A percentile compares a stretch with the other conserved stretches of the same genome.
Conservation (phyloP, 2,797 vertebrate species). For the Rhynchonycteris naso region DNA sequence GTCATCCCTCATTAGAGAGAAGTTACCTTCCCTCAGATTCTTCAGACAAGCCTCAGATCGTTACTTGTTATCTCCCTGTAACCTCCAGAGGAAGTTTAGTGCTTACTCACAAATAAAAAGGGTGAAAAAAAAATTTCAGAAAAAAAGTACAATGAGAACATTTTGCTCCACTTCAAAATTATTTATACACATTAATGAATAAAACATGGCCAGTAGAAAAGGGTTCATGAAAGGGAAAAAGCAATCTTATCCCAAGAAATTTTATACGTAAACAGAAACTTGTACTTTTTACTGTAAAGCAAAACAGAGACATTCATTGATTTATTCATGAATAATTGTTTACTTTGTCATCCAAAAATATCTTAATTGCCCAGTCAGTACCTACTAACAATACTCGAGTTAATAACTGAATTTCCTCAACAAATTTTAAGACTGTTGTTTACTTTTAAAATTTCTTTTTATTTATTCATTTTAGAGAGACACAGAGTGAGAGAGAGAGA, state of each 20-base stretch:
- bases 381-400: slow-evolving; percentile 1
- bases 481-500: too few species aligned
- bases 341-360: slow-evolving; percentile 26
- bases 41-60: slow-evolving; percentile 75
- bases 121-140: slow-evolving; percentile 46
- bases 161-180: slow-evolving; percentile 75
- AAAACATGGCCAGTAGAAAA: slow-evolving; percentile 21
- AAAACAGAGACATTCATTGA: not conserved
- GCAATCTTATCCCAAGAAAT: not conserved
- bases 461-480: too few species aligned
- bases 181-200: slow-evolving; percentile 75
- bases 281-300: slow-evolving; percentile 37
- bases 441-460: too few species aligned
- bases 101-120: slow-evolving; percentile 54
- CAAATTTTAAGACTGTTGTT: not conserved
- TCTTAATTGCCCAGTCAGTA: not conserved
- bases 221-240: slow-evolving; percentile 25
- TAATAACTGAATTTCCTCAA: slow-evolving; percentile 28
- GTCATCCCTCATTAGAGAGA: slow-evolving; percentile 89
- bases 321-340: not conserved
- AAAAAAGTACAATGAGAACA: slow-evolving; percentile 51
- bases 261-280: not conserved
- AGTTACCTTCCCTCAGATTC: slow-evolving; percentile 85
- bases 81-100: slow-evolving; percentile 74
- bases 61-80: slow-evolving; percentile 79